Base-by-base conservation (phyloP, 1,140 invertebrate species). In the Bombus ignitus region DNA sequence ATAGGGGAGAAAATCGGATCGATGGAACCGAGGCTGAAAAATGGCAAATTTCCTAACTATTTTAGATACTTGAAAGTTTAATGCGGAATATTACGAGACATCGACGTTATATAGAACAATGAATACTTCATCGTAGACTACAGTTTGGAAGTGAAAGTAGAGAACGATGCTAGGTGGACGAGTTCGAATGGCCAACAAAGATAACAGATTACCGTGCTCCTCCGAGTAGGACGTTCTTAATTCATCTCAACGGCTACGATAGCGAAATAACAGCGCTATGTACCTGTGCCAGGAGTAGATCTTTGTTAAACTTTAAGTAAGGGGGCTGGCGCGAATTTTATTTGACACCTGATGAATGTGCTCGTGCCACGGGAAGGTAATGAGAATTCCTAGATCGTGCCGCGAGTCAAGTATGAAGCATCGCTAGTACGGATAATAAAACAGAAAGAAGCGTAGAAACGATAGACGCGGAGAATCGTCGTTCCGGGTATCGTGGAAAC, bases 321-420 rank as follows among this genome's bases (percentile, higher is more conserved):
- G 66, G 76, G 81, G 72, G 78, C 70, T 37, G 35, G 47, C 76
- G 85, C 66, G 88, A 87, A 89, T 89, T 89, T 89, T 89, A 89
- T 89, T 89, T 89, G 88, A 89, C 88, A 89, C 88, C 85, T 89
- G 88, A 89, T 89, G 88, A 89, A 89, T 89, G 88, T 84, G 80
- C 88, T 77, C 77, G 85, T 68, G 76, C 85, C 81, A 66, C 77
- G 85, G 39, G 81, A 89, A 88, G 88, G 76, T 89, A 89, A 89
- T 89, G 88, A 89, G 88, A 89, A 89, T 89, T 89, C 85, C 80
- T 66, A 59, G 72, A 89, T 89, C 88, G 84, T 71, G 72, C 59
- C 59, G 35, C 65, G 72, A 87, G 79, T 83, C 84, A 72, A 71
- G 84, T 89, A 89, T 89, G 88, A 89, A 81, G 82, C 68, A 89